Percentiles rank a stretch among this genome's conserved stretches.
phyloP scores from a whole-genome alignment of 2,888 invertebrate genomes.

The Embidobia sp. region DNA sequence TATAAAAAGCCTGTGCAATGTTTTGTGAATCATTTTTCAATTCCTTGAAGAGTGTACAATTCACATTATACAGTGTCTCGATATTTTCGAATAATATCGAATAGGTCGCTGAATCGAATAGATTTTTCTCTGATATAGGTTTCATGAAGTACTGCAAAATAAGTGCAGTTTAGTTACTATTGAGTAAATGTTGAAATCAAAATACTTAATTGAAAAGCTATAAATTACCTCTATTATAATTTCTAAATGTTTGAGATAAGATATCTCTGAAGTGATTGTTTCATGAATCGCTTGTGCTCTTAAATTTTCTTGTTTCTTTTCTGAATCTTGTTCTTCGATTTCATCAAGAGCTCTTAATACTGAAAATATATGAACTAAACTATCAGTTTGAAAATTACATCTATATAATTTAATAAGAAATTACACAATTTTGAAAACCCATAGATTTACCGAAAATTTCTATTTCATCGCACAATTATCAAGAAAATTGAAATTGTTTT shows the following conservation, averaged over 20 bases:
- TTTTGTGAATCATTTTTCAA: constrained; percentile 83
- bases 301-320: constrained; percentile 77
- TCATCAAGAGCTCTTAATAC: constrained; percentile 84
- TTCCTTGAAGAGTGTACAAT: constrained; percentile 84
- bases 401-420: no score
- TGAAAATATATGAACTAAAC: constrained; percentile 64
- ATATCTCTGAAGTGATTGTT: constrained; percentile 87
- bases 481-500: no score
- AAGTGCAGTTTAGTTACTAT: no score
- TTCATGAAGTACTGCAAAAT: constrained; percentile 83
- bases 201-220: no score
- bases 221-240: constrained; percentile 83
- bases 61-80: constrained; percentile 85
- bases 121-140: constrained; percentile 83
- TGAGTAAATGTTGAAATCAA: no score
- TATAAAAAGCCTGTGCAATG: constrained; percentile 86
- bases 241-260: constrained; percentile 87
- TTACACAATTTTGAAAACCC: no score
- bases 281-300: constrained; percentile 85
- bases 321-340: constrained; percentile 71
- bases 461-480: no score
- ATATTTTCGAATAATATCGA: constrained; percentile 85
- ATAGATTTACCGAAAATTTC: no score
- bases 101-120: constrained; percentile 82
- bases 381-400: neutral